Evolutionary conservation across 1,140 invertebrate species (phyloP).

Genomic region (Coelopa frigida): DNA sequence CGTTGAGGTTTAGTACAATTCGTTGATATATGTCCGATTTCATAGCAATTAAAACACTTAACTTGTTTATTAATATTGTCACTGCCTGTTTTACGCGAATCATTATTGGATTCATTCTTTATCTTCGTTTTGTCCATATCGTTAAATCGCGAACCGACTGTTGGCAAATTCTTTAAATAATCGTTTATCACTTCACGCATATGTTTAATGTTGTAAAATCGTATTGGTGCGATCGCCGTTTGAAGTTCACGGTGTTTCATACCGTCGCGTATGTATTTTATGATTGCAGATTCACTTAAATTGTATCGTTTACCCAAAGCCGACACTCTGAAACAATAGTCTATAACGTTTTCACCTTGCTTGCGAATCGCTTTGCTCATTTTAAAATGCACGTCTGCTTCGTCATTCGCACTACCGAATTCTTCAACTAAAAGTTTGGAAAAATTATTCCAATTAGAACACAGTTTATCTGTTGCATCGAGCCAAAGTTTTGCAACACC

Average conservation of each 20-base stretch:
- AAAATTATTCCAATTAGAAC: constrained; percentile 1
- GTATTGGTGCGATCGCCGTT: neutral
- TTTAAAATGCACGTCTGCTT: constrained; percentile 5
- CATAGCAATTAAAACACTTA: constrained; percentile 9
- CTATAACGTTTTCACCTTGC: neutral
- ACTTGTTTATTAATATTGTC: neutral
- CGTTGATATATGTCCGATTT: constrained; percentile 8
- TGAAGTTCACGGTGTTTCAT: constrained; percentile 4
- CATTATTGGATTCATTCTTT: no score
- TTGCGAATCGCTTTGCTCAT: neutral
- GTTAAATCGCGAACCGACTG: neutral
- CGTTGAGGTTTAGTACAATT: constrained; percentile 7
- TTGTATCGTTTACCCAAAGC: neutral
- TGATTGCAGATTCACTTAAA: constrained; percentile 2
- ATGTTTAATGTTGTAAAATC: constrained; percentile 1
- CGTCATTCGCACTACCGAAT: constrained; percentile 1
- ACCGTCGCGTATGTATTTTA: constrained; percentile 10
- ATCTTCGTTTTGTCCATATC: neutral
- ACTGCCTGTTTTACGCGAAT: no score
- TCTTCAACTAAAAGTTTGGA: neutral
- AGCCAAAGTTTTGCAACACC: constrained; percentile 10
- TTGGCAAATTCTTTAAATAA: constrained; percentile 3
- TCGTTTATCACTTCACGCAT: constrained; percentile 10
- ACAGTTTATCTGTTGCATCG: neutral
- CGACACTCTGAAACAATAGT: constrained; percentile 7